A percentile compares a stretch with the other conserved stretches of the same genome.
These are phyloP conservation scores for Anas acuta DNA, from an alignment of 2,797 vertebrate genomes.

Conservation along the genomic window DNA sequence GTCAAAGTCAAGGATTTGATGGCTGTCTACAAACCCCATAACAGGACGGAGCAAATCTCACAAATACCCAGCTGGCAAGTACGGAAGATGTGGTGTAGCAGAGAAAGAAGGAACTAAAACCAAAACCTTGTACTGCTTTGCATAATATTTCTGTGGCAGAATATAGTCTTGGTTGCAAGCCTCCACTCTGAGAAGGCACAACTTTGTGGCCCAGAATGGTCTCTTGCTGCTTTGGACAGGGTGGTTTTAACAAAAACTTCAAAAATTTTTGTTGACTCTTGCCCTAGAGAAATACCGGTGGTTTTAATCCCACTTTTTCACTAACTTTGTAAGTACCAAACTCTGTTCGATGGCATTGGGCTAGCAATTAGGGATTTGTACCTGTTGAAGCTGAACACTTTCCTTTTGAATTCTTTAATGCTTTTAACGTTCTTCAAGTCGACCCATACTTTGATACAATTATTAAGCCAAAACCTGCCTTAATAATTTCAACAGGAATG, in stretches of 20 bases:
- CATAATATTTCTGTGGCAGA: background rate
- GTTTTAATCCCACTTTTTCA: background rate
- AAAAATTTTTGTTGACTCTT: background rate
- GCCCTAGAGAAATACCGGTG: background rate
- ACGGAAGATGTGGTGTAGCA: background rate
- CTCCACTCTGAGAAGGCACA: accelerated
- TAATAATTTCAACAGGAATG: background rate
- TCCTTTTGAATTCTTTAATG: background rate
- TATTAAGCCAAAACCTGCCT: background rate
- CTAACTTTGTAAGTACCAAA: background rate
- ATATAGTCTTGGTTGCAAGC: background rate
- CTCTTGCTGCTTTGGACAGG: background rate
- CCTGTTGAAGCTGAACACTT: background rate
- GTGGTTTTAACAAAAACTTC: background rate
- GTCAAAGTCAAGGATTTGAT: background rate
- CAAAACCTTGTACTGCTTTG: background rate
- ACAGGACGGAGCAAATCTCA: background rate
- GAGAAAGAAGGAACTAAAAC: background rate
- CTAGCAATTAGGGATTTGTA: background rate
- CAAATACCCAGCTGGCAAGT: background rate
- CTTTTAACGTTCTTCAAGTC: background rate
- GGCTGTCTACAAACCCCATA: background rate
- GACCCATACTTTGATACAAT: background rate
- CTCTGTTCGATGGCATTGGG: background rate
- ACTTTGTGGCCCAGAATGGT: background rate